Evolutionary conservation across 2,888 invertebrate genomes (phyloP), one percentile per base, ranked within the genome.

Genomic region (Mesochorus sp.): DNA sequence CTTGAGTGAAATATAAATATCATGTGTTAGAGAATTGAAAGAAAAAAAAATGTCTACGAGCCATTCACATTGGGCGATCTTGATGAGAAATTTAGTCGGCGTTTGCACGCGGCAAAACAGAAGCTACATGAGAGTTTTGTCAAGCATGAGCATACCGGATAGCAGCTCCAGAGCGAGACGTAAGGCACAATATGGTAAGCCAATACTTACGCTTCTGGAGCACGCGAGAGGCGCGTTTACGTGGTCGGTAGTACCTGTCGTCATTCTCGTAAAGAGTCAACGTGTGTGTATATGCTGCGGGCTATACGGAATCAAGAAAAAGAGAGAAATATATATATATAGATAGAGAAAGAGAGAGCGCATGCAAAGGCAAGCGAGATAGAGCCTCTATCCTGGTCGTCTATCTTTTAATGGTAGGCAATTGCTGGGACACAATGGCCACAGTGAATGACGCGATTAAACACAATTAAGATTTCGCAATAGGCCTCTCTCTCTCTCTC

Each of bases 181-280:
- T 80, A 61, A 53, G 57, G 75, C 77, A 80, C 71, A 80, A 83
- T 79, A 82, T 85, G n/a, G n/a, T n/a, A 82, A 83, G 82, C 84
- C 85, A 84, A 77, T 80, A 76, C 72, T 78, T 81, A 86, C 84
- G 86, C 83, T 81, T 79, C 78, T 84, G 85, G 82, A 79, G 83
- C 88, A 88, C 88, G 88, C 88, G 85, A 87, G 81, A 86, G 80
- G 83, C 81, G 86, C 87, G 83, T 85, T 85, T 84, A 84, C 83
- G 83, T 76, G 80, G 83, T 82, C 82, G 85, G 85, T 83, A 85
- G 84, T 85, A 85, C 84, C 83, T 85, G 86, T 87, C 86, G 85
- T 84, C 84, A 62, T 64, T 66, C 74, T 84, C 83, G 85, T 88
- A 85, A 86, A 84, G 85, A 80, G 78, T 76, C 66, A 80, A 83